Conservation (phyloP, 2,113 vertebrate species). For the Corythaixoides concolor region DNA sequence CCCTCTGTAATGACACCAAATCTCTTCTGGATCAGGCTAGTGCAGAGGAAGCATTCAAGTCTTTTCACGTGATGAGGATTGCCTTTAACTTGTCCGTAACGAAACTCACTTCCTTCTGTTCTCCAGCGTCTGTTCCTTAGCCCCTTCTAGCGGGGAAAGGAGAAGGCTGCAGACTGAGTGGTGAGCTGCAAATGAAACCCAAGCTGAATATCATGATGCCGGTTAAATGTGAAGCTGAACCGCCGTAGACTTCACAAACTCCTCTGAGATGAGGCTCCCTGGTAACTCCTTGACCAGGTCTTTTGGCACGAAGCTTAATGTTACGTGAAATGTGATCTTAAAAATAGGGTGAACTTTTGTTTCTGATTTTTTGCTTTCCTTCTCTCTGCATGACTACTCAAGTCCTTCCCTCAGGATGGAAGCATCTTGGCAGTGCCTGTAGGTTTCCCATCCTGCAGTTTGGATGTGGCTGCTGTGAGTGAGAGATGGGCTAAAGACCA, state of each 20-base stretch:
- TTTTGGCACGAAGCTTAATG: not conserved
- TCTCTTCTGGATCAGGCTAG: not conserved
- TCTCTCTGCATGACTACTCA: not conserved
- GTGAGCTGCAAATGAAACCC: not conserved
- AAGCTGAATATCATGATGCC: not conserved
- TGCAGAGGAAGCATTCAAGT: accelerated
- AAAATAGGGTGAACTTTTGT: not conserved
- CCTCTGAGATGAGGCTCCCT: not conserved
- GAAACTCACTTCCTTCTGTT: not conserved
- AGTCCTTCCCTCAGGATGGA: not conserved
- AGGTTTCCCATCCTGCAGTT: not conserved
- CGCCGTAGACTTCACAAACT: not conserved
- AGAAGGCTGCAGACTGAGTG: not conserved
- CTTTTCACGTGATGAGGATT: not conserved
- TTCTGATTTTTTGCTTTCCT: not conserved
- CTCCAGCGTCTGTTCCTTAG: not conserved
- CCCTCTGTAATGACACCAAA: not conserved
- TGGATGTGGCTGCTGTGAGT: not conserved
- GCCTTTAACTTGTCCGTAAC: accelerated
- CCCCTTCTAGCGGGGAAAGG: constrained; percentile 7
- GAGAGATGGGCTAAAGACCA: accelerated
- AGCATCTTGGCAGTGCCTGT: not conserved
- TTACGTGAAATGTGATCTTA: not conserved
- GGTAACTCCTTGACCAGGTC: not conserved
- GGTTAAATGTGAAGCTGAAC: not conserved